phyloP scores from a whole-genome alignment of 2,797 vertebrate genomes.

The Otolemur crassicaudatus region DNA sequence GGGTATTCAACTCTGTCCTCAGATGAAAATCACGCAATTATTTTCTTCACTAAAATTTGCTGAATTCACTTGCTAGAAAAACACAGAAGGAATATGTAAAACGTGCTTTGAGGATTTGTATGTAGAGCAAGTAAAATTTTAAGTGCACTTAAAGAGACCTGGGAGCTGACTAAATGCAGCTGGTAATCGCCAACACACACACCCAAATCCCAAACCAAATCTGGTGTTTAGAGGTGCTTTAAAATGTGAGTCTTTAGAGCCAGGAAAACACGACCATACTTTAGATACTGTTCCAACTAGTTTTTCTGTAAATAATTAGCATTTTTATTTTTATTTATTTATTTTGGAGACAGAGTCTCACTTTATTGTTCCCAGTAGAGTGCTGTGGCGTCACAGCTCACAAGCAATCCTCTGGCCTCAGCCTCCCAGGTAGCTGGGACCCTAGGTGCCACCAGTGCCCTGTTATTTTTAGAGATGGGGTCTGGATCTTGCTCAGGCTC shows the following conservation, averaged over 20 bases:
- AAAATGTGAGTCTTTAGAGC: background rate
- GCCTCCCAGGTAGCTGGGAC: no score
- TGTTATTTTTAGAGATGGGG: no score
- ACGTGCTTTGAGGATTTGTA: background rate
- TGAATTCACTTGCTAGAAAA: background rate
- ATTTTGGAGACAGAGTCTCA: background rate
- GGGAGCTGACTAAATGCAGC: background rate
- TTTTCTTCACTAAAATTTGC: background rate
- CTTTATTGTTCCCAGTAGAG: no score
- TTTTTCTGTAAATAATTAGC: background rate
- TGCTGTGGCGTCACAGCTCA: no score
- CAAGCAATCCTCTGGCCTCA: background rate
- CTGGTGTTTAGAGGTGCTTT: background rate
- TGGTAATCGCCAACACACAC: background rate
- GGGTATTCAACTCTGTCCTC: background rate
- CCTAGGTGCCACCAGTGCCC: no score
- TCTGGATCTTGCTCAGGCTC: no score
- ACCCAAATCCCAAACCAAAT: background rate
- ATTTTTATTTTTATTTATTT: background rate
- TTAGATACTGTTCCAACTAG: background rate
- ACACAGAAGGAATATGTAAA: background rate
- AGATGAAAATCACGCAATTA: background rate
- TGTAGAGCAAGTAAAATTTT: background rate
- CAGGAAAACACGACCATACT: background rate
- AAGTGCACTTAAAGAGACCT: background rate